Evolutionary conservation across 2,888 invertebrate species (phyloP), one percentile per base, ranked within the genome.

Genomic region (Acanthacorydalis orientalis): DNA sequence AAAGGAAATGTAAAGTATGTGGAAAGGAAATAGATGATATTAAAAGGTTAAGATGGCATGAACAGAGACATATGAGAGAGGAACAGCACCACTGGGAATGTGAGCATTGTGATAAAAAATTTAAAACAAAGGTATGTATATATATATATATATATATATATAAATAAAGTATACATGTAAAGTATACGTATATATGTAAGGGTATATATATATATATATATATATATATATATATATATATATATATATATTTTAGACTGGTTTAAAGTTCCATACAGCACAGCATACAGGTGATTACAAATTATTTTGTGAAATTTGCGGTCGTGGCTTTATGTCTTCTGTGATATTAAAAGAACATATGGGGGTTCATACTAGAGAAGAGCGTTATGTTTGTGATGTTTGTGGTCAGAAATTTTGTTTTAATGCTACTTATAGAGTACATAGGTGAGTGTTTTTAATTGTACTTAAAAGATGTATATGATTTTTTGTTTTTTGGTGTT

Each of bases 371-470:
- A 54, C 54, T 8, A 53, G 55, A 51, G 53, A 56, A 48, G 45
- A 47, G 23, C 50, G 53, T 3, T 55, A 53, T 42, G 52, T 51
- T n/a, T 56, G 56, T 48, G 54, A 55, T 34, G 32, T 50, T 7
- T 56, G 56, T 47, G 54, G 54, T 11, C 45, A 52, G n/a, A 53
- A 52, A 44, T 56, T 56, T 39, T 53, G 52, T 16, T 52, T 51
- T 31, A 53, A 51, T 41, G 53, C 55, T 39, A 55, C 54, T 8
- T 55, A 53, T 40, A 48, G 56, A 32, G 48, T 56, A 35, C 56
- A 56, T 48, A 48, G 54, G 8, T 42, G 50, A 4, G 23, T 23
- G 6, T 23, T 23, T 11, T 12, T 38, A 15, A 38, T 38, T 38
- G 7, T 38, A 14, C 10, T 38, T 4, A 23, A 23, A 23, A 23